Evolutionary conservation across 2,888 invertebrate species (phyloP), one percentile per base, ranked within the genome.

Genomic region (Nomada ruficornis): DNA sequence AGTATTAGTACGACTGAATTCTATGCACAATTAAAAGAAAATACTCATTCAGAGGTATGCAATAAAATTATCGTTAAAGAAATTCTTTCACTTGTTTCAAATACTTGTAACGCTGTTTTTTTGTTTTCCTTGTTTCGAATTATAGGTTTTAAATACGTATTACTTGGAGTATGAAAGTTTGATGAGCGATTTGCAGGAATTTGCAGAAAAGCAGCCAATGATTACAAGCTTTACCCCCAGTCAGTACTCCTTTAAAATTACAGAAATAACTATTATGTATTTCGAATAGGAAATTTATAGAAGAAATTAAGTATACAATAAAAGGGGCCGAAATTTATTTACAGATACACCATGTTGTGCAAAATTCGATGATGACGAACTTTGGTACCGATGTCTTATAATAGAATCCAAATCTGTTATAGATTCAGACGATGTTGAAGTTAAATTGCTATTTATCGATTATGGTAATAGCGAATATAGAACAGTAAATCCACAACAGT

Each of bases 301-400:
- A 23, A 4, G 20, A 23, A 57, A 4, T 13, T 47, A n/a, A n/a
- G 18, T 2, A 63, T 63, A 20, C 42, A 54, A 55, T 36, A 42
- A 62, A 23, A 47, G 0, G 23, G 5, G 36, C 36, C 36, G 36
- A 52, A 54, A 68, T 59, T 2, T 57, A 20, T 79, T 65, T 74
- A 20, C 77, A 94, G 95, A 92, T 78, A 92, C 93, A 90, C 95
- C 96, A 0, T 98, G 98, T 90, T 94, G 96, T 93, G 96, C 77
- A 95, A 96, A 50, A 93, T 95, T 63, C 96, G 95, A 87, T 93
- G 95, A 95, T 70, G 95, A 95, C 70, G 97, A 97, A 90, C 89
- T 93, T 52, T 98, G 97, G 97, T 97, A 97, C 91, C 95, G 98
- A 80, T 97, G 96, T 0, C 90, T 94, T 18, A 95, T 98, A 70